phyloP scores from a whole-genome alignment of 2,888 invertebrate species.

The Drosophila diplacantha region DNA sequence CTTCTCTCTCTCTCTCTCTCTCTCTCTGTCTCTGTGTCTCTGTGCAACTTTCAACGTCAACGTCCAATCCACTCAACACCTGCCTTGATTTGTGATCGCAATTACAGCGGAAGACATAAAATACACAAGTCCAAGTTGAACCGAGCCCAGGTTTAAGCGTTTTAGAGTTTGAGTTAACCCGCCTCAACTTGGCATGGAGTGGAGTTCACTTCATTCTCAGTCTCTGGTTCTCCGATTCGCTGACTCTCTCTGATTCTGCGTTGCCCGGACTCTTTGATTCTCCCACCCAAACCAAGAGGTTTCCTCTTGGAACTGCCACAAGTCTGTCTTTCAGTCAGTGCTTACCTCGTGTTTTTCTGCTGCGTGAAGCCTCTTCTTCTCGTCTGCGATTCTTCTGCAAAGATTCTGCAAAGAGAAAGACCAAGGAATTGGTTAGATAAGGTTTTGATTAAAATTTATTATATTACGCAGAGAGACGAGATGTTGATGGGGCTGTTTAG shows the following conservation, averaged over 20 bases:
- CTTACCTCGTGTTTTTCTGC: constrained; percentile 17
- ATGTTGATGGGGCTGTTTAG: constrained; percentile 1
- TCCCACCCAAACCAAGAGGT: constrained; percentile 19
- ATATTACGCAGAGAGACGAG: background rate
- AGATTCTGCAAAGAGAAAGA: constrained; percentile 23
- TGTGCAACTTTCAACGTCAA: constrained; percentile 10
- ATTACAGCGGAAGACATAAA: constrained; percentile 40
- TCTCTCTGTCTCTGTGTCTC: background rate
- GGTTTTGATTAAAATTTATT: constrained; percentile 22
- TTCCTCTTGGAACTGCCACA: constrained; percentile 14
- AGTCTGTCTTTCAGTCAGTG: background rate
- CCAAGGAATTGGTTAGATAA: constrained; percentile 17
- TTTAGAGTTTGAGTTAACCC: constrained; percentile 9
- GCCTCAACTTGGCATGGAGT: constrained; percentile 6
- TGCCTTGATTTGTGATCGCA: constrained; percentile 46
- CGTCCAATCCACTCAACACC: constrained; percentile 40
- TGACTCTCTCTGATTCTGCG: background rate
- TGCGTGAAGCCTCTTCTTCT: constrained; percentile 7
- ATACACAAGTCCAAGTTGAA: constrained; percentile 19
- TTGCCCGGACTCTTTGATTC: constrained; percentile 6
- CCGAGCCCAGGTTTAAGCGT: constrained; percentile 10
- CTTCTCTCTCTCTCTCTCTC: background rate
- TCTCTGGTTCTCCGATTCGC: background rate
- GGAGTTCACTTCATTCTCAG: constrained; percentile 24
- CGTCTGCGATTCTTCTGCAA: constrained; percentile 8